Conservation (phyloP, 37 sponge, comb jelly and placozoan species). For the Theonella swinhoei region DNA sequence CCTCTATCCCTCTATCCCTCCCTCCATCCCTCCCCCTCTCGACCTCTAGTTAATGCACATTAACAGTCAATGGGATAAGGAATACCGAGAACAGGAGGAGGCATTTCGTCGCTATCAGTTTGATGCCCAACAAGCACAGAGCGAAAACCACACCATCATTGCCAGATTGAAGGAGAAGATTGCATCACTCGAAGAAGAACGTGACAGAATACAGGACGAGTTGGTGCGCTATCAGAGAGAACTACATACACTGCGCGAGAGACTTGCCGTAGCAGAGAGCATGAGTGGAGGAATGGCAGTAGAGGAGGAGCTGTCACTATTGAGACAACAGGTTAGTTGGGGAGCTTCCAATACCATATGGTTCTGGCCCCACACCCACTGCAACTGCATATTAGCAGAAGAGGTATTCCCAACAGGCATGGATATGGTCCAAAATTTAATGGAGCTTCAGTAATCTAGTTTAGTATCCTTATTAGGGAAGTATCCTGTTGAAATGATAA, state of each 20-base stretch:
- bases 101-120: slow-evolving; percentile 23
- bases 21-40: background rate
- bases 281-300: background rate
- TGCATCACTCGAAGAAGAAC: background rate
- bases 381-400: too few relatives aligned
- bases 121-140: slow-evolving; percentile 45
- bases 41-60: slow-evolving; percentile 46
- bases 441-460: too few relatives aligned
- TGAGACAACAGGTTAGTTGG: slow-evolving; percentile 36
- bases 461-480: too few relatives aligned
- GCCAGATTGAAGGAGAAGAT: slow-evolving; percentile 30
- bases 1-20: background rate
- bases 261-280: background rate
- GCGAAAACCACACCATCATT: slow-evolving; percentile 32
- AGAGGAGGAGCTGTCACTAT: slow-evolving; percentile 37
- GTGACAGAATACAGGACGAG: background rate
- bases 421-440: too few relatives aligned
- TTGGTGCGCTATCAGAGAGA: background rate
- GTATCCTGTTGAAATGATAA: too few relatives aligned
- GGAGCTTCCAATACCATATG: too few relatives aligned
- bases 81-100: slow-evolving; percentile 45
- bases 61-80: slow-evolving; percentile 65
- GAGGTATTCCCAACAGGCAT: too few relatives aligned
- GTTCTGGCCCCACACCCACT: too few relatives aligned
- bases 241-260: background rate